Evolutionary conservation across 2,797 vertebrate genomes (phyloP), one percentile per base, ranked within the genome.

Genomic region (Mycteria americana): DNA sequence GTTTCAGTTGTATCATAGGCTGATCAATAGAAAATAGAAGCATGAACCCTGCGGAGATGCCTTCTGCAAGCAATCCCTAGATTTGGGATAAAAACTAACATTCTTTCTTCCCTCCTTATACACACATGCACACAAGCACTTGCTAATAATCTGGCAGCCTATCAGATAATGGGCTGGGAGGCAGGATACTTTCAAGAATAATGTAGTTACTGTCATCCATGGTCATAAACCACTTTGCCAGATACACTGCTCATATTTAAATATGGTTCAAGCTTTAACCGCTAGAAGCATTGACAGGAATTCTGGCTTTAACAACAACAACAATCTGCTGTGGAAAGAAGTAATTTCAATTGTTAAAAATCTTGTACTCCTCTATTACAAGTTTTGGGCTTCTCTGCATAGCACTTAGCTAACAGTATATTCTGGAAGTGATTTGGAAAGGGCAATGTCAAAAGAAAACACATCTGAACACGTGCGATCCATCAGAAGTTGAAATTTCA

Each of bases 271-370:
- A 63, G n/a, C 28, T 84, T 78, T 39, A 94, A 83, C 21, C 83
- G 65, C 41, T 41, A 14, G 30, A 92, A 77, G 21, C 0, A 0
- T 41, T 16, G 45, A 88, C 56, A 95, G 48, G 62, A 93, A 67
- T 83, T 91, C 65, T 69, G 48, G 31, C 72, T 93, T 72, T 67
- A 94, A 92, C 65, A 93, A 48, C 51, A 93, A 48, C 51, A 93
- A 70, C 56, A 73, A 35, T 22, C 24, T 68, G 41, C 31, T 88
- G 45, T 16, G 14, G 35, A 64, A 67, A 91, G 46, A 27, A 15
- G 8, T 14, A 10, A 85, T 57, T 80, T 91, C 25, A 85, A 27
- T 35, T 45, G 57, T 56, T 68, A 85, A 85, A 78, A 75, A 65
- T 19, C 21, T 50, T 70, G 6, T 50, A 31, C 72, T 85, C 35